A percentile compares a stretch with the other conserved stretches of the same genome.
Conservation (phyloP, 2,113 vertebrate species). For the Laticauda laticaudata region DNA sequence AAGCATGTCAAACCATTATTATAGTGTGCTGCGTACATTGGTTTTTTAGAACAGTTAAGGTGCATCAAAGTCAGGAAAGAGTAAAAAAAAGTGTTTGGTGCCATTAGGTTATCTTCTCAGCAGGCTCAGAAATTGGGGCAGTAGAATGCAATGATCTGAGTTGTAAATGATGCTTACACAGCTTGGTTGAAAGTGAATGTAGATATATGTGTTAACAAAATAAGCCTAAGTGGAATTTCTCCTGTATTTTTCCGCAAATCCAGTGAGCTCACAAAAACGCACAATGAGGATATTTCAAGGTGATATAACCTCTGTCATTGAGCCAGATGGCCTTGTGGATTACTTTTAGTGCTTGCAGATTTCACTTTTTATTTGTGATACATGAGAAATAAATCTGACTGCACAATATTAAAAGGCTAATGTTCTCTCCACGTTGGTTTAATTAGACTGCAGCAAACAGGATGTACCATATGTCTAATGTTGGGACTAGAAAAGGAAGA, state of each 20-base stretch:
- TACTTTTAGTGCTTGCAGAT: conserved; percentile 4
- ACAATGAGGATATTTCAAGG: conserved; percentile 15
- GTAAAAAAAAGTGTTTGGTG: not conserved
- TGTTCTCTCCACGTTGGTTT: not conserved
- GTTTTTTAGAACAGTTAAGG: not conserved
- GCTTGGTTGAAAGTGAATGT: not conserved
- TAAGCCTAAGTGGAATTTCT: not conserved
- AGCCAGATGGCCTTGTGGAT: not conserved
- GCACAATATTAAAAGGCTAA: not conserved
- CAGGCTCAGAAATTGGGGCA: not conserved
- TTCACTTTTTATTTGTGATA: conserved; percentile 21
- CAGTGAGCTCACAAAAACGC: not conserved
- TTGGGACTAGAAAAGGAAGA: not conserved
- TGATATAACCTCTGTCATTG: conserved; percentile 22
- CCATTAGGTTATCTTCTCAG: not conserved
- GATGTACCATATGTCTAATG: not conserved
- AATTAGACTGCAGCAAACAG: not conserved
- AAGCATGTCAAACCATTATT: not conserved
- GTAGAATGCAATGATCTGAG: not conserved
- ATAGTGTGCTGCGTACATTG: not conserved
- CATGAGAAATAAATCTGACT: conserved; percentile 22
- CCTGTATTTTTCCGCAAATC: not conserved
- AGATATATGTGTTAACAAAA: not conserved
- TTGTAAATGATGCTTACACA: not conserved
- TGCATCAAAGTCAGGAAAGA: not conserved